Conservation (phyloP, 2,797 vertebrate genomes). For the Sciurus carolinensis region DNA sequence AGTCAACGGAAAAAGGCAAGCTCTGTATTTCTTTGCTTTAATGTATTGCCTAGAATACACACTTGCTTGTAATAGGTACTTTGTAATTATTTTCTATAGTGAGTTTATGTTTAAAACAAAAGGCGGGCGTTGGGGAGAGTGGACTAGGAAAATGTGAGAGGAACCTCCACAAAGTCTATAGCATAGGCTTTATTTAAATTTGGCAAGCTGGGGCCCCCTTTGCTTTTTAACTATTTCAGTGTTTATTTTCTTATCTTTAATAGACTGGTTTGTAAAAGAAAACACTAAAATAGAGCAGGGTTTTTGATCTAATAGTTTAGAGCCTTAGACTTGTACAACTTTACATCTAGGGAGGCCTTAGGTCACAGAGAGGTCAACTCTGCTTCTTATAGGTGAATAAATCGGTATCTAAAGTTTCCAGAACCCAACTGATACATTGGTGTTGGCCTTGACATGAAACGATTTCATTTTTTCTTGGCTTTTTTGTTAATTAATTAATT, state of each 20-base stretch:
- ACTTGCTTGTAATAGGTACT: neutral
- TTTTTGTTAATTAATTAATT: neutral
- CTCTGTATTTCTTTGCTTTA: neutral
- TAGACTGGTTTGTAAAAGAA: neutral
- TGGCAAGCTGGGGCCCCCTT: neutral
- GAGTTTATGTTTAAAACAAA: constrained; percentile 33
- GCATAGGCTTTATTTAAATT: neutral
- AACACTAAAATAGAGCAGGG: neutral
- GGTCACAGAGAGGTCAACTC: neutral
- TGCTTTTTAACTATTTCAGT: neutral
- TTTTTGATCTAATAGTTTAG: neutral
- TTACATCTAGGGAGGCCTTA: neutral
- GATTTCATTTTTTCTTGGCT: neutral
- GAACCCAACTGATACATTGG: neutral
- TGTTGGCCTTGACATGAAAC: neutral
- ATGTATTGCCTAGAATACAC: neutral
- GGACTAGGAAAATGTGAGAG: neutral
- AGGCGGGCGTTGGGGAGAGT: too few species aligned
- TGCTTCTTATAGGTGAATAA: neutral
- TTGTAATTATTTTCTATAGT: neutral
- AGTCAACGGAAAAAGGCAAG: neutral
- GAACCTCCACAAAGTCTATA: neutral
- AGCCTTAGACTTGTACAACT: neutral
- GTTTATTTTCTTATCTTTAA: constrained; percentile 51
- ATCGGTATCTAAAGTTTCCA: neutral